Percentiles rank a stretch among this genome's conserved stretches.
Evolutionary conservation across 2,888 invertebrate genomes (phyloP).

Genomic region (Sarcophaga carnaria): DNA sequence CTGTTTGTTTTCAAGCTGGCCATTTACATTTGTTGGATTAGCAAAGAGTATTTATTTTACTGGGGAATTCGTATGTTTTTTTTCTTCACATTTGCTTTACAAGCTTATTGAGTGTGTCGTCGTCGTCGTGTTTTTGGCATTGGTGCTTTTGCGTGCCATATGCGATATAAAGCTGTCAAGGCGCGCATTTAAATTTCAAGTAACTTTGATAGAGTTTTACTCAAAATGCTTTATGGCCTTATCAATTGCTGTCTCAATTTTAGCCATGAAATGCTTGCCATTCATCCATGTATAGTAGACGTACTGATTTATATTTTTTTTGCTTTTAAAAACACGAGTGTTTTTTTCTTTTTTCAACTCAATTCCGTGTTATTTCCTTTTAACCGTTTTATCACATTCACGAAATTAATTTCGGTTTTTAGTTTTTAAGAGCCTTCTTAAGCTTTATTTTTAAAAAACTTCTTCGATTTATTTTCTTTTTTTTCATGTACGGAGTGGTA

Average conservation of each 20-base stretch:
- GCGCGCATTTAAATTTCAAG: constrained; percentile 69
- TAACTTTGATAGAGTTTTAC: constrained; percentile 60
- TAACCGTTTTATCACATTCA: constrained; percentile 59
- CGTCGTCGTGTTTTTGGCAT: constrained; percentile 19
- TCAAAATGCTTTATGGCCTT: constrained; percentile 66
- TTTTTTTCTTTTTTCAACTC: constrained; percentile 17
- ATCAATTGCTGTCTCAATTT: constrained; percentile 64
- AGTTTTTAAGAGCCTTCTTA: background rate
- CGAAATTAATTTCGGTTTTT: constrained; percentile 41
- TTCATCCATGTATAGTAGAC: background rate
- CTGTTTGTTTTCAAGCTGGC: background rate
- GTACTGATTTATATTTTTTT: constrained; percentile 50
- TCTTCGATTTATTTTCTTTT: background rate
- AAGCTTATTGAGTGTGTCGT: background rate
- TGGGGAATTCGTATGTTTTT: background rate
- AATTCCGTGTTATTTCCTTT: constrained; percentile 50
- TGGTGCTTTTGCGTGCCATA: constrained; percentile 64
- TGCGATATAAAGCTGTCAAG: constrained; percentile 70
- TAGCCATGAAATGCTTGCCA: constrained; percentile 47
- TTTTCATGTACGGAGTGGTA: constrained; percentile 8
- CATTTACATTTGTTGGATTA: constrained; percentile 22
- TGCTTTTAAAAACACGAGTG: constrained; percentile 2
- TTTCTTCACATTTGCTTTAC: constrained; percentile 15
- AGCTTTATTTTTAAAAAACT: background rate
- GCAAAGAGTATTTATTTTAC: constrained; percentile 13